Conservation (phyloP, 2,113 vertebrate species). For the Epinephelus lanceolatus region DNA sequence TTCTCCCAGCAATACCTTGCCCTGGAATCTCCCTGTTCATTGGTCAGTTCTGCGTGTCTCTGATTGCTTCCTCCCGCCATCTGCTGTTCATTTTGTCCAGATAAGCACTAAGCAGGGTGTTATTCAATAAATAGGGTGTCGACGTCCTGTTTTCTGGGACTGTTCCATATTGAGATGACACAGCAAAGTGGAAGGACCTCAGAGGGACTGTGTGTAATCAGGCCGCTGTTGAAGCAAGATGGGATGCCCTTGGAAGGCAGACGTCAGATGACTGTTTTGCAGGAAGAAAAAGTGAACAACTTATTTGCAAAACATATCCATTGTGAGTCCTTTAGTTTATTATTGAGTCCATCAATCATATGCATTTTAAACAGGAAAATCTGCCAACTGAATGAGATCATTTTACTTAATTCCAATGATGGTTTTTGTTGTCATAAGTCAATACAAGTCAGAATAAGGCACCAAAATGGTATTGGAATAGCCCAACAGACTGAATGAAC, state of each 20-base stretch:
- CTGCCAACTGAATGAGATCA: constrained; percentile 37
- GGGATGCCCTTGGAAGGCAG: constrained; percentile 15
- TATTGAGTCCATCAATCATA: constrained; percentile 29
- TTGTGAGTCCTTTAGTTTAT: constrained; percentile 37
- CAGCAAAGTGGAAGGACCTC: constrained; percentile 22
- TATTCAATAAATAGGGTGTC: constrained; percentile 37
- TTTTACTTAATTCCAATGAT: background rate
- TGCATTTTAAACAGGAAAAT: constrained; percentile 4
- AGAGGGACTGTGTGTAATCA: constrained; percentile 14
- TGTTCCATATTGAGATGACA: constrained; percentile 28
- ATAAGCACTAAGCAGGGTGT: constrained; percentile 22
- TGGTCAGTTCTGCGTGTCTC: background rate
- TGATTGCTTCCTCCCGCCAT: constrained; percentile 22
- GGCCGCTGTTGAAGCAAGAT: constrained; percentile 10
- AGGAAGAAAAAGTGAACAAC: background rate
- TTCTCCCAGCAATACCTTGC: constrained; percentile 4
- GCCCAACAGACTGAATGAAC: background rate
- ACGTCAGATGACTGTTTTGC: constrained; percentile 16
- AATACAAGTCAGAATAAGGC: background rate
- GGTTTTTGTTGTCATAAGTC: constrained; percentile 35
- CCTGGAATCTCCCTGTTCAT: background rate
- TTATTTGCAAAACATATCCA: constrained; percentile 6
- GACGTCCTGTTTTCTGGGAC: constrained; percentile 40
- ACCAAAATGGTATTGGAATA: background rate
- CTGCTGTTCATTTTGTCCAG: constrained; percentile 41